phyloP scores from a whole-genome alignment of 2,797 vertebrate genomes.

The Eulemur coronatus region DNA sequence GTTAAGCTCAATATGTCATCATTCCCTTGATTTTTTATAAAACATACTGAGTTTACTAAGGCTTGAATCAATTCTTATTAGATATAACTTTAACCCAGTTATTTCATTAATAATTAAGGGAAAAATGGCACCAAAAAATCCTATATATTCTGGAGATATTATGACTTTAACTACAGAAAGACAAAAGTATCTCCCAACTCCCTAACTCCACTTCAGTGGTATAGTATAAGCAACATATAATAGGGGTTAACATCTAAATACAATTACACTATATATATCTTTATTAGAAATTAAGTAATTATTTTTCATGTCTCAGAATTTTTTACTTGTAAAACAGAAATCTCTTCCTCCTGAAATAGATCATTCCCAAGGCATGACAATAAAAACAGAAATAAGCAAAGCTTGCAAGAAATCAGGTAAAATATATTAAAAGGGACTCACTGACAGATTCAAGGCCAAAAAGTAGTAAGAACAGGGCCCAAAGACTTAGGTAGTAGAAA shows the following conservation, averaged over 20 bases:
- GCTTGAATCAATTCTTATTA: not conserved
- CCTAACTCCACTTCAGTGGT: not conserved
- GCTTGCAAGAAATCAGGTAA: conserved; percentile 21
- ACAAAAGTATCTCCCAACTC: not conserved
- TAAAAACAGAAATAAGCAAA: conserved; percentile 31
- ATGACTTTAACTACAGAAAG: not conserved
- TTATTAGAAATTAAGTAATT: conserved; percentile 19
- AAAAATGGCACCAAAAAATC: not conserved
- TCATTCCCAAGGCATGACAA: not conserved
- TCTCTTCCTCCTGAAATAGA: not conserved
- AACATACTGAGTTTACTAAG: not conserved
- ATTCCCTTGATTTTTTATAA: not conserved
- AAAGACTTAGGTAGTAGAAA: conserved; percentile 1
- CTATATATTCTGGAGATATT: not conserved
- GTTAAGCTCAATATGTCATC: not conserved
- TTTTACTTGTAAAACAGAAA: conserved; percentile 30
- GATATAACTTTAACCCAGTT: not conserved
- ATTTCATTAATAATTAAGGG: not conserved
- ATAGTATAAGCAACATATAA: not conserved
- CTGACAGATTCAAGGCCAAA: conserved; percentile 9
- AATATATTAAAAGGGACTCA: not conserved
- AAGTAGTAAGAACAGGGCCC: not conserved
- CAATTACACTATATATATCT: not conserved
- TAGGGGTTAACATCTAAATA: not conserved
- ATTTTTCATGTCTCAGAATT: conserved; percentile 37